phyloP scores from a whole-genome alignment of 2,888 invertebrate genomes.

The Meteorus cinctellus region DNA sequence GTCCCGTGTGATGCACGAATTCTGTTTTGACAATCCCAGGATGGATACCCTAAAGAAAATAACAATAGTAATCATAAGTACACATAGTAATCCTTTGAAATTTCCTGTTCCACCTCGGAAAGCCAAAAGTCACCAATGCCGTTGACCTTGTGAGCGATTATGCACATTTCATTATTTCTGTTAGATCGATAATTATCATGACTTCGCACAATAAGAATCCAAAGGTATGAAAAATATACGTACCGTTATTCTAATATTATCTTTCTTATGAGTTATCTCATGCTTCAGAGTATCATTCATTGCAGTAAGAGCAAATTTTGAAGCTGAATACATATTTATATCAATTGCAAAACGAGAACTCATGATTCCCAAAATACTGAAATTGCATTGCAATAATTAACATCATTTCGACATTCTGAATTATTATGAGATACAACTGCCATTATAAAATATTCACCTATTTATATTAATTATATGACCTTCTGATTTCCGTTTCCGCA shows the following conservation, averaged over 20 bases:
- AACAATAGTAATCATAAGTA: not conserved
- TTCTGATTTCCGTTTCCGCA: constrained; percentile 54
- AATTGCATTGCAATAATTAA: too few relatives aligned
- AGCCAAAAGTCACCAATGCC: too few relatives aligned
- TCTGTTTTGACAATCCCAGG: constrained; percentile 79
- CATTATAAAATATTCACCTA: constrained; percentile 51
- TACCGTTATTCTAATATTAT: constrained; percentile 67
- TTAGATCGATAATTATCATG: too few relatives aligned
- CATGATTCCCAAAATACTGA: constrained; percentile 45
- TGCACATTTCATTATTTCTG: not conserved
- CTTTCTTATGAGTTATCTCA: constrained; percentile 69
- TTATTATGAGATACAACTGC: not conserved
- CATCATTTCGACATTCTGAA: too few relatives aligned
- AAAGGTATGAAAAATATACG: constrained; percentile 38
- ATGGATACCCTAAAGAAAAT: constrained; percentile 76
- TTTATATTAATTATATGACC: constrained; percentile 62
- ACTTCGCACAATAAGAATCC: not conserved
- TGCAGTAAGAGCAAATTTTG: constrained; percentile 73
- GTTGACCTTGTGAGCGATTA: not conserved
- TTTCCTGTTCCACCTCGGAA: too few relatives aligned
- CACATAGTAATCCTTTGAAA: too few relatives aligned
- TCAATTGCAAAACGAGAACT: constrained; percentile 22
- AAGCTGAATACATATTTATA: constrained; percentile 58
- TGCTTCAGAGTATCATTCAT: constrained; percentile 73
- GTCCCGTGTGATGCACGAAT: constrained; percentile 62